Evolutionary conservation across 2,113 vertebrate species (phyloP).

Genomic region (Larimichthys polyactis): DNA sequence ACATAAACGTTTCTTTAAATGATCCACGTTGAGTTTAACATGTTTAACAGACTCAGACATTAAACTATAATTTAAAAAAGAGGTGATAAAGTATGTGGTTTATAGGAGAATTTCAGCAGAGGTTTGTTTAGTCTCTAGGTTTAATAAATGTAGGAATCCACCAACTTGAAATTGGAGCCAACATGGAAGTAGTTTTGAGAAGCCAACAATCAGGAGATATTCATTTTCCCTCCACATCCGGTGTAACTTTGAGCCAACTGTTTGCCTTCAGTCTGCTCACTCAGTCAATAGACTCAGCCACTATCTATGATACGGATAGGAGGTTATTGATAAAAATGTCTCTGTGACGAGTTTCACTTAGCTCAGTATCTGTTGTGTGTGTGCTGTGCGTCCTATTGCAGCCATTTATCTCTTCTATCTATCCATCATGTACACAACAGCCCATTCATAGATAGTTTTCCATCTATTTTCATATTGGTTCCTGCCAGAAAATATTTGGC

Average conservation of each 20-base stretch:
- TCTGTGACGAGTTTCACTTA: not conserved
- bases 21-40: not conserved
- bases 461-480: slow-evolving; percentile 1
- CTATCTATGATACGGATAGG: slow-evolving; percentile 22
- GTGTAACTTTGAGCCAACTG: slow-evolving; percentile 3
- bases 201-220: not conserved
- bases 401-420: not conserved
- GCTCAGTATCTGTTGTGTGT: not conserved
- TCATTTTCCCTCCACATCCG: slow-evolving; percentile 6
- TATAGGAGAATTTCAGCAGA: not conserved
- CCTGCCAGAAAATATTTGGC: not conserved
- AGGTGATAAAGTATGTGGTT: not conserved
- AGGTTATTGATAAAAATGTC: slow-evolving; percentile 30
- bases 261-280: not conserved
- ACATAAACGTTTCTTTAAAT: not conserved
- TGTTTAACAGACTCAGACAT: not conserved
- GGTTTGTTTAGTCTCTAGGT: not conserved
- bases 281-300: not conserved
- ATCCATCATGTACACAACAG: not conserved
- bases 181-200: not conserved
- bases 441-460: not conserved
- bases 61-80: not conserved
- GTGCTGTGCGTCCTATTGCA: not conserved
- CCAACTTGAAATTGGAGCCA: not conserved
- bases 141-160: not conserved